A percentile compares a stretch with the other conserved stretches of the same genome.
phyloP scores from a whole-genome alignment of 2,888 invertebrate species.

The Microchrysa polita region DNA sequence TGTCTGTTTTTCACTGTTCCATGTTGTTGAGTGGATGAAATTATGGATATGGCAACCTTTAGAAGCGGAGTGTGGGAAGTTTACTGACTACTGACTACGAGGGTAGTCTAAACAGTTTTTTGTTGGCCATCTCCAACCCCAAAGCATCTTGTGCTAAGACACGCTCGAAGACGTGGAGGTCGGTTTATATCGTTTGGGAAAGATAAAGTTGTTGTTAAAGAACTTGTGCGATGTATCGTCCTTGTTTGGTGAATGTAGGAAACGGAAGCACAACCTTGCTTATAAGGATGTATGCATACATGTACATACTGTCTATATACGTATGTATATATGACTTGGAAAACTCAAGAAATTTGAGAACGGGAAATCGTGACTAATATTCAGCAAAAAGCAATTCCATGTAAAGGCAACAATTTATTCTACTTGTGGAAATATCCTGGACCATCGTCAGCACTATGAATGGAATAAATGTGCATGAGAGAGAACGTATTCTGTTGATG shows the following conservation, averaged over 20 bases:
- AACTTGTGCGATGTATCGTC: neutral
- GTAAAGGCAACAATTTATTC: neutral
- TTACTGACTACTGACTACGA: too few species aligned
- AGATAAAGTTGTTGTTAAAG: neutral
- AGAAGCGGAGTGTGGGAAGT: neutral
- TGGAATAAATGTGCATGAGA: too few species aligned
- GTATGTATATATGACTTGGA: neutral
- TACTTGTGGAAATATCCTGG: too few species aligned
- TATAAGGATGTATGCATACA: too few species aligned
- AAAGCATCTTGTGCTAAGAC: too few species aligned
- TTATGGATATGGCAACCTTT: neutral
- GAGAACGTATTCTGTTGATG: too few species aligned
- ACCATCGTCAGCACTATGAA: too few species aligned
- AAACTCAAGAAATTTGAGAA: constrained; percentile 1
- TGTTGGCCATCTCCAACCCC: too few species aligned
- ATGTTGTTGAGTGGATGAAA: neutral
- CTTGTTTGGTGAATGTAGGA: neutral
- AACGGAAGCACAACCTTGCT: constrained; percentile 1
- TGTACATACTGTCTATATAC: too few species aligned
- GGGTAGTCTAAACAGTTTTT: too few species aligned
- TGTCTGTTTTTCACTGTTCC: neutral
- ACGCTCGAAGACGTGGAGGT: too few species aligned
- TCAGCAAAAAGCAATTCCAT: constrained; percentile 4
- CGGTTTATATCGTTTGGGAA: neutral
- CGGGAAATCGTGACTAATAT: constrained; percentile 5